Conservation (phyloP, 64 coral and sea anemone genomes). For the Dendrophyllia cribrosa region DNA sequence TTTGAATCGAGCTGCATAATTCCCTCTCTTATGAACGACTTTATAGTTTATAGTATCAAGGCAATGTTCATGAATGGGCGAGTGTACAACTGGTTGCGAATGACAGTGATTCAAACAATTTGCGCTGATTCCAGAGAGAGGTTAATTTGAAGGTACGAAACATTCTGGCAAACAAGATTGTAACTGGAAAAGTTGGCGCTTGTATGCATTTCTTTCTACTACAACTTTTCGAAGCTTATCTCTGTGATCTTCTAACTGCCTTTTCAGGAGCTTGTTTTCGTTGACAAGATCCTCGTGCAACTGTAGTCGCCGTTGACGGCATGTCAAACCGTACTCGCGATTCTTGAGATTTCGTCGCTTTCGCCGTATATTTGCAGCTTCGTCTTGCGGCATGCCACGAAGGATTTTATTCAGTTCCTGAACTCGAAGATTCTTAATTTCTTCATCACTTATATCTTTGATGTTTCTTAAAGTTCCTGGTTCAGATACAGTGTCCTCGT, state of each 20-base stretch:
- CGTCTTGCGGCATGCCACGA: constrained; percentile 40
- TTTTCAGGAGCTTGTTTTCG: constrained; percentile 30
- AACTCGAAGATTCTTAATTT: constrained; percentile 61
- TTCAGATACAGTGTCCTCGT: not conserved
- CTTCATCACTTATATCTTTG: constrained; percentile 38
- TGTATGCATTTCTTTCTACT: constrained; percentile 59
- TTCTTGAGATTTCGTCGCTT: constrained; percentile 70
- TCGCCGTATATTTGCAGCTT: constrained; percentile 63
- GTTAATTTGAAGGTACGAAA: not conserved
- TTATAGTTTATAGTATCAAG: too few species aligned
- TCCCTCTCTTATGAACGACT: too few species aligned
- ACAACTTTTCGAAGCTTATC: constrained; percentile 22
- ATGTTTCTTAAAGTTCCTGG: not conserved
- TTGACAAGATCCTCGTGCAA: constrained; percentile 27
- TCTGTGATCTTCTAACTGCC: constrained; percentile 20
- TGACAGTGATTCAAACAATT: not conserved
- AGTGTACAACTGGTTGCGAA: not conserved
- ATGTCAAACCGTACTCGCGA: constrained; percentile 60
- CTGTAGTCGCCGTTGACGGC: constrained; percentile 27
- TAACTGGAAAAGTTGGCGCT: constrained; percentile 7
- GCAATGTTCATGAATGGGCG: too few species aligned
- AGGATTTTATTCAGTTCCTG: constrained; percentile 59
- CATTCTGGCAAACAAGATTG: not conserved
- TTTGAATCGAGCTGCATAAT: too few species aligned
- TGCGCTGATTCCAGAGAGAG: not conserved